Conservation (phyloP, 2,113 vertebrate species). For the Buteo buteo region DNA sequence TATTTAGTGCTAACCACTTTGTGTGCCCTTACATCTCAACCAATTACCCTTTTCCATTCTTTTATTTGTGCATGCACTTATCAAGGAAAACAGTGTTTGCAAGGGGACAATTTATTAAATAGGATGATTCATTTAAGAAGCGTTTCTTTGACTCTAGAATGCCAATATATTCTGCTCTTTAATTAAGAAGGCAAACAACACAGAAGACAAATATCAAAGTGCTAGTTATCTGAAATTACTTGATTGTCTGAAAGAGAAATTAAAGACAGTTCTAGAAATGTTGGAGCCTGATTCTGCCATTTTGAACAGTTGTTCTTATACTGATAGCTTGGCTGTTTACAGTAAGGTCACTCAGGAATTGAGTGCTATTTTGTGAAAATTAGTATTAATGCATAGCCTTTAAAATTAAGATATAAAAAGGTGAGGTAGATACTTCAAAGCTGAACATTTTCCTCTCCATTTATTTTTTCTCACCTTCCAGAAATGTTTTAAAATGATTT, state of each 20-base stretch:
- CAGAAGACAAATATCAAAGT: slow-evolving; percentile 27
- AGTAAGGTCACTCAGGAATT: not conserved
- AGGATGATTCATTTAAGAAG: slow-evolving; percentile 4
- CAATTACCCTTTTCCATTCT: slow-evolving; percentile 52
- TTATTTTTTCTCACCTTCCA: slow-evolving; percentile 5
- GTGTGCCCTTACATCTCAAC: slow-evolving; percentile 32
- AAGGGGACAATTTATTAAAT: not conserved
- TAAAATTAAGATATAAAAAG: not conserved
- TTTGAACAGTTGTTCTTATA: not conserved
- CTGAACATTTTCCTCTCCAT: not conserved
- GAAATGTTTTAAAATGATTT: slow-evolving; percentile 16
- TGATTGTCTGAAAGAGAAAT: not conserved
- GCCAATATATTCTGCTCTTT: not conserved
- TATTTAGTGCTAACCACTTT: slow-evolving; percentile 46
- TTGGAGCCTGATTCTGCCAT: not conserved
- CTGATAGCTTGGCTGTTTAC: not conserved
- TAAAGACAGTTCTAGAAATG: not conserved
- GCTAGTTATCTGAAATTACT: not conserved
- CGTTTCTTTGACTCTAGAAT: not conserved
- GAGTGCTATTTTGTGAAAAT: not conserved
- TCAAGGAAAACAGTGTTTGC: slow-evolving; percentile 47
- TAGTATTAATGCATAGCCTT: not conserved
- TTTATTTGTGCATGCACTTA: slow-evolving; percentile 38
- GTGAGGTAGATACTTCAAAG: not conserved
- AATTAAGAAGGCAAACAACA: not conserved